phyloP scores from a whole-genome alignment of 1,140 invertebrate genomes.

The Pogonus chalceus region DNA sequence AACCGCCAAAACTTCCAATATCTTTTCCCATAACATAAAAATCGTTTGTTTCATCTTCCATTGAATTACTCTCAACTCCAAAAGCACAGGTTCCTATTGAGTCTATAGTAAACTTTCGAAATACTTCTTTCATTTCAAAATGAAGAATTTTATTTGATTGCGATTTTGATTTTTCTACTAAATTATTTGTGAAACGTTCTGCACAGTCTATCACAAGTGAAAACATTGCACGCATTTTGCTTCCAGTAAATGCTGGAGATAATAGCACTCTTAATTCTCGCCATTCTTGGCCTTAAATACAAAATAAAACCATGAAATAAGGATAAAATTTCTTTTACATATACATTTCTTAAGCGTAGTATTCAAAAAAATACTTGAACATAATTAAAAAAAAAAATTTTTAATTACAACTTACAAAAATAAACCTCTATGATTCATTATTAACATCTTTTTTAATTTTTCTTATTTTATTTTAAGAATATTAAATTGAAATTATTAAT shows the following conservation, averaged over 20 bases:
- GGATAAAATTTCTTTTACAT: too few species aligned
- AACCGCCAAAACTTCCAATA: slow-evolving; percentile 29
- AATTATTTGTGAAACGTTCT: slow-evolving; percentile 8
- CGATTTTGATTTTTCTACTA: slow-evolving; percentile 11
- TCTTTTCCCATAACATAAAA: slow-evolving; percentile 37
- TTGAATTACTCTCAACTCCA: slow-evolving; percentile 38
- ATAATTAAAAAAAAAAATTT: too few species aligned
- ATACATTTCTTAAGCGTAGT: too few species aligned
- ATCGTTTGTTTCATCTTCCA: slow-evolving; percentile 36
- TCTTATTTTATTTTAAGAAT: too few species aligned
- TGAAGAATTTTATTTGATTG: neutral
- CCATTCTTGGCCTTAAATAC: slow-evolving; percentile 14
- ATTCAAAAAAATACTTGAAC: too few species aligned
- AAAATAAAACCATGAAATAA: too few species aligned
- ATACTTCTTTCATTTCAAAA: slow-evolving; percentile 33
- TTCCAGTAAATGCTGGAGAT: slow-evolving; percentile 31
- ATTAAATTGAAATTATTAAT: too few species aligned
- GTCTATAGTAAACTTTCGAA: slow-evolving; percentile 36
- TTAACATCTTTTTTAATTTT: too few species aligned
- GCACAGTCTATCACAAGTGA: slow-evolving; percentile 14
- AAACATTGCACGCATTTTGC: slow-evolving; percentile 44
- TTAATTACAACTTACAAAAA: too few species aligned
- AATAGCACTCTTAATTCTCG: slow-evolving; percentile 12
- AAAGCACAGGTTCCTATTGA: slow-evolving; percentile 35
- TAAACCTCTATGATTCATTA: too few species aligned